Evolutionary conservation across 2,797 vertebrate species (phyloP).

Genomic region (Helostoma temminkii): DNA sequence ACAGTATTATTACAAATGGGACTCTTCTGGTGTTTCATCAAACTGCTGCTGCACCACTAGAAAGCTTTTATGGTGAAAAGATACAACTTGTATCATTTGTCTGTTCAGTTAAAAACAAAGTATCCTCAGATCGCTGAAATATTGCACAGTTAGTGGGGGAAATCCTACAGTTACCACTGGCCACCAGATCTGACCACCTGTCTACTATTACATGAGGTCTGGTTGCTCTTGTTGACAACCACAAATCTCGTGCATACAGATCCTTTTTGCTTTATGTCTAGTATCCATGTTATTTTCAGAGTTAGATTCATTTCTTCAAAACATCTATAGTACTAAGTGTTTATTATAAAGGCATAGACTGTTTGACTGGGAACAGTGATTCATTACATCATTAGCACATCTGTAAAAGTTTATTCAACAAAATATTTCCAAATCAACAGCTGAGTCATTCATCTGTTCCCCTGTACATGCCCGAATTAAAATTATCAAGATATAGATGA

Average conservation of each 20-base stretch:
- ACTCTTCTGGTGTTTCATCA: neutral
- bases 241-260: conserved; percentile 8
- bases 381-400: conserved; percentile 25
- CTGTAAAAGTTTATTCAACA: neutral
- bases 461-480: neutral
- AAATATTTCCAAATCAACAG: conserved; percentile 11
- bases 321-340: conserved; percentile 11
- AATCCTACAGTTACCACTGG: conserved; percentile 34
- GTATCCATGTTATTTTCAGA: conserved; percentile 30
- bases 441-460: neutral
- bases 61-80: neutral
- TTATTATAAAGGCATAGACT: conserved; percentile 21
- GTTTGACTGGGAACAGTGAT: neutral
- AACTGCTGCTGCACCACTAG: neutral
- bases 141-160: conserved; percentile 23
- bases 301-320: conserved; percentile 31
- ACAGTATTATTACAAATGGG: neutral
- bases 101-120: neutral
- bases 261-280: conserved; percentile 36
- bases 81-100: neutral
- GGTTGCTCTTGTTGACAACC: conserved; percentile 34
- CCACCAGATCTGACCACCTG: conserved; percentile 41
- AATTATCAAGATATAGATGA: neutral
- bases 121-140: conserved; percentile 13
- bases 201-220: conserved; percentile 17